A percentile compares a stretch with the other conserved stretches of the same genome.
Evolutionary conservation across 2,113 vertebrate genomes (phyloP).

Genomic region (Rhinopomastus cyanomelas): DNA sequence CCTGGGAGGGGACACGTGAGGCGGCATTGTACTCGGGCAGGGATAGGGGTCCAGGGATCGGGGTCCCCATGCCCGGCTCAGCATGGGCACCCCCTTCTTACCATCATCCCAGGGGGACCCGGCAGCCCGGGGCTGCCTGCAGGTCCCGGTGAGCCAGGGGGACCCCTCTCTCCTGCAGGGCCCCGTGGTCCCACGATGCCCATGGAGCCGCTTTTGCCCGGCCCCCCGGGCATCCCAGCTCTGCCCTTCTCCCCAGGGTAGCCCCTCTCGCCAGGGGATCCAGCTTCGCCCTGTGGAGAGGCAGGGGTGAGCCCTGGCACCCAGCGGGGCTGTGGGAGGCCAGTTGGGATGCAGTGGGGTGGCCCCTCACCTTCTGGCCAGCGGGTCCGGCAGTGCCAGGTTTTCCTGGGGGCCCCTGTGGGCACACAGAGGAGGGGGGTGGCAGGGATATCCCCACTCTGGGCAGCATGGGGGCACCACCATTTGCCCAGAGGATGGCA

Average conservation of each 20-base stretch:
- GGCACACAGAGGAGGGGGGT: not conserved
- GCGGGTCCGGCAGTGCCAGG: slow-evolving; percentile 78
- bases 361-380: slow-evolving; percentile 85
- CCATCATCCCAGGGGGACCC: slow-evolving; percentile 87
- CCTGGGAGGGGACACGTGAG: slow-evolving; percentile 65
- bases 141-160: slow-evolving; percentile 78
- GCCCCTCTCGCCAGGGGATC: slow-evolving; percentile 81
- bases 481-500: not conserved
- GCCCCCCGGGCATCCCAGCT: slow-evolving; percentile 85
- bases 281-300: slow-evolving; percentile 83
- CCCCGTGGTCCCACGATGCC: slow-evolving; percentile 84
- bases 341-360: fast-evolving
- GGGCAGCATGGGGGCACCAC: not conserved
- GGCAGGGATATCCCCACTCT: not conserved
- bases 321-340: fast-evolving
- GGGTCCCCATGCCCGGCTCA: fast-evolving
- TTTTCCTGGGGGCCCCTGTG: slow-evolving; percentile 83
- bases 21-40: fast-evolving
- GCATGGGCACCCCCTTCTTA: slow-evolving; percentile 61
- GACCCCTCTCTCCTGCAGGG: slow-evolving; percentile 88
- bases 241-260: slow-evolving; percentile 88
- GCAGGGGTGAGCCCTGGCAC: not conserved
- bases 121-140: slow-evolving; percentile 78
- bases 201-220: slow-evolving; percentile 84
- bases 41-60: fast-evolving